phyloP scores from a whole-genome alignment of 2,888 invertebrate genomes.

The Odontothrips loti region DNA sequence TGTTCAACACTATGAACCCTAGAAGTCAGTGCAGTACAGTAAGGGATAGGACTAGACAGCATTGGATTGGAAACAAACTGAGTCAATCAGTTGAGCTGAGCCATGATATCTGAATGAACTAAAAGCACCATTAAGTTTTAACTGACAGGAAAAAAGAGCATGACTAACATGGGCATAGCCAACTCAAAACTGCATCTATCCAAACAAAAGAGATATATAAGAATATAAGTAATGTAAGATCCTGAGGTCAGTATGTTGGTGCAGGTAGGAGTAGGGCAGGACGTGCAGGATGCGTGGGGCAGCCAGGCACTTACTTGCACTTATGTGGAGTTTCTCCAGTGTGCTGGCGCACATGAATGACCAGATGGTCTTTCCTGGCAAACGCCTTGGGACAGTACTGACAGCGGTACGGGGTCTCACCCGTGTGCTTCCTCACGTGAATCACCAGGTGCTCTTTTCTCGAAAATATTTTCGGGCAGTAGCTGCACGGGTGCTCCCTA shows the following conservation, averaged over 20 bases:
- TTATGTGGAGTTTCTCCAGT: slow-evolving; percentile 83
- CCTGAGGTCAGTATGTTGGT: slow-evolving; percentile 7
- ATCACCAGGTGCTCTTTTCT: slow-evolving; percentile 81
- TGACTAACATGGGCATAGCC: not conserved
- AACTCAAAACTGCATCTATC: not conserved
- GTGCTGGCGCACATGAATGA: slow-evolving; percentile 83
- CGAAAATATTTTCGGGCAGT: slow-evolving; percentile 82
- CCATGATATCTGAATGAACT: not conserved
- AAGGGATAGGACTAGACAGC: too few species aligned
- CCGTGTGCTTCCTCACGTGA: slow-evolving; percentile 77
- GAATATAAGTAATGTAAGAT: not conserved
- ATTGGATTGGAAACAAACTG: too few species aligned
- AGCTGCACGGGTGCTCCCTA: slow-evolving; percentile 59
- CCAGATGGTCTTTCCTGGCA: slow-evolving; percentile 82
- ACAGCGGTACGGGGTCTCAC: slow-evolving; percentile 72
- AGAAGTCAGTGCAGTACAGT: too few species aligned
- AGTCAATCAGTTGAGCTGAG: too few species aligned
- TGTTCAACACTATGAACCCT: too few species aligned
- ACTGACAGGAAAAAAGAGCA: not conserved
- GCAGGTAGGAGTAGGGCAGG: slow-evolving; percentile 15
- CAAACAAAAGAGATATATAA: not conserved
- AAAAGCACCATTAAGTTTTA: slow-evolving; percentile 3
- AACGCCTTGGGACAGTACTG: slow-evolving; percentile 72
- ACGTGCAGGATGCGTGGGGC: slow-evolving; percentile 23
- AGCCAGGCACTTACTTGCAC: slow-evolving; percentile 59